Conservation (phyloP, 2,113 vertebrate genomes). For the Apus apus region DNA sequence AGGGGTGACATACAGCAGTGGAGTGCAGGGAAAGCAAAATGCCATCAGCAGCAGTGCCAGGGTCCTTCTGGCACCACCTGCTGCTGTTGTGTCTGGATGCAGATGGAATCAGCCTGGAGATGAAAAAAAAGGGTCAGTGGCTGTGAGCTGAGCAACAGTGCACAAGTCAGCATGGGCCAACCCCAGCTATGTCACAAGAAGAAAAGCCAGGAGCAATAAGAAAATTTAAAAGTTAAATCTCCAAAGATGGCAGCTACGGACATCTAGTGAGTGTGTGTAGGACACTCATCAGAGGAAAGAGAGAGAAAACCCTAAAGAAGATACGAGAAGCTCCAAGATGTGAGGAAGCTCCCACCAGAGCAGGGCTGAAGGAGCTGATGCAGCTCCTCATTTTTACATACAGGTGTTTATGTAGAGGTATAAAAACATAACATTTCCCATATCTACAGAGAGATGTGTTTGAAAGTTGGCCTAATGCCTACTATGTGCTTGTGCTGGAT, state of each 20-base stretch:
- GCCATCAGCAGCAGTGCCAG: fast-evolving
- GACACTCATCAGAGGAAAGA: fast-evolving
- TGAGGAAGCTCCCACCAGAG: neutral
- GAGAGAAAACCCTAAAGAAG: neutral
- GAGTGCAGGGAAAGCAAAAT: neutral
- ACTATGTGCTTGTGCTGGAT: neutral
- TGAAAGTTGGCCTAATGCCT: neutral
- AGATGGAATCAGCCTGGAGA: neutral
- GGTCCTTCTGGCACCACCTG: neutral
- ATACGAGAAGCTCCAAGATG: neutral
- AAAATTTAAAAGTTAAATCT: neutral
- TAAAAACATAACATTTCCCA: neutral
- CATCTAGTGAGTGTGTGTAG: fast-evolving
- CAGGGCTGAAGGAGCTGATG: neutral
- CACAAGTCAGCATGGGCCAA: neutral
- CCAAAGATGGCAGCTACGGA: neutral
- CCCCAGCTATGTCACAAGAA: neutral
- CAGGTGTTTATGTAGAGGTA: neutral
- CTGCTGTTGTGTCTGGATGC: neutral
- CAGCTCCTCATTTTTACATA: neutral
- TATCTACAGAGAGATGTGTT: neutral
- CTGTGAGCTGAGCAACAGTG: neutral
- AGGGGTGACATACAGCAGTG: fast-evolving
- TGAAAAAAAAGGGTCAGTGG: neutral
- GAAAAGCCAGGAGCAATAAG: neutral